Evolutionary conservation across 1,140 invertebrate genomes (phyloP), one percentile per base, ranked within the genome.

Genomic region (Ditylenchus dipsaci): DNA sequence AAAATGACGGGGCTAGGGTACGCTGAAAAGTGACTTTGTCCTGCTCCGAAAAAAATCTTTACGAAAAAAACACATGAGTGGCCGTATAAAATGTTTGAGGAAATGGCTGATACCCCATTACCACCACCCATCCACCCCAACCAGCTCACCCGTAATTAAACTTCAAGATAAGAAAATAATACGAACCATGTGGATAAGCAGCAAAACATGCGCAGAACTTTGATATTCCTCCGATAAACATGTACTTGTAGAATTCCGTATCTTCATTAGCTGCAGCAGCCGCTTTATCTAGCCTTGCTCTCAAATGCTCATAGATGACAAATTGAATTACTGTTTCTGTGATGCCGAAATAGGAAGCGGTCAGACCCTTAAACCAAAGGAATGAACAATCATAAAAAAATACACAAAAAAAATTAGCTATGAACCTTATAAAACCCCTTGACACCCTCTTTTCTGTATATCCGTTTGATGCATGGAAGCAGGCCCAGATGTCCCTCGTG

Each of bases 251-350:
- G 43, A 78, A 76, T 38, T 63, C 42, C 11, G 67, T 73, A 9
- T 78, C 65, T 42, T 78, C 73, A n/a, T 75, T 30, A 1, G 26
- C 30, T 13, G 38, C 26, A 1, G 61, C 59, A 9, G 58, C 27
- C 8, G 63, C 56, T 27, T 72, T 68, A 63, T 76, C 60, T 21
- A 76, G 67, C 17, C 60, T 69, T 21, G 43, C 47, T 57, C 81
- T 67, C 21, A 82, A 67, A 53, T 83, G 61, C 86, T 99, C 96
- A 84, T 99, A 99, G 78, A 99, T 90, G 45, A 98, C 94, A 87
- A 99, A 98, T 85, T 99, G 93, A 60, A 99, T 90, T 67, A 97
- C 92, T 0, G 96, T 99, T 86, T 99, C 96, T 29, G 91, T 93
- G 76, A 98, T 95, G 60, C 96, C 96, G 85, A 93, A 90, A 85